Evolutionary conservation across 2,113 vertebrate genomes (phyloP).

Genomic region (Phocoena sinus): DNA sequence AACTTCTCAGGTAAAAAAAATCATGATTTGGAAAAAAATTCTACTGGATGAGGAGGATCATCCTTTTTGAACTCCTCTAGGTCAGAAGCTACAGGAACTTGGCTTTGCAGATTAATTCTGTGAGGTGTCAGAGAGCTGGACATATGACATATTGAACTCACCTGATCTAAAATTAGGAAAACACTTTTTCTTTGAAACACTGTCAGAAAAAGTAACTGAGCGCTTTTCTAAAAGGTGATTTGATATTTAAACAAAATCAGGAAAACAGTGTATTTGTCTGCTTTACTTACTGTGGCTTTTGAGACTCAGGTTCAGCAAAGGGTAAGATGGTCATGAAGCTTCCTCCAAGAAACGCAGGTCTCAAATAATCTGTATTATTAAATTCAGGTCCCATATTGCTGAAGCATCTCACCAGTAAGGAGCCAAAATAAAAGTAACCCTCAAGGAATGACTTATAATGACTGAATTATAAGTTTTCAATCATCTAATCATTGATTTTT

Average conservation of each 20-base stretch:
- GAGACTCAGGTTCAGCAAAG: background rate
- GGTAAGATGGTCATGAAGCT: background rate
- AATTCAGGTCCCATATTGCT: background rate
- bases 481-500: background rate
- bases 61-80: background rate
- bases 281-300: constrained; percentile 28
- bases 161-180: background rate
- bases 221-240: background rate
- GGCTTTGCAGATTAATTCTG: background rate
- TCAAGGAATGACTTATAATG: background rate
- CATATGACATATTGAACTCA: background rate
- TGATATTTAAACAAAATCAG: background rate
- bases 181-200: background rate
- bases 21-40: background rate
- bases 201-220: background rate
- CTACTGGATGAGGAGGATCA: background rate
- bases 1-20: background rate
- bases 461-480: too few relatives aligned
- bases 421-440: background rate
- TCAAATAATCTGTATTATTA: background rate
- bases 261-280: background rate
- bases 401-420: background rate
- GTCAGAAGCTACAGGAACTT: background rate
- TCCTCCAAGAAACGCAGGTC: background rate
- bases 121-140: background rate